Base-by-base conservation (phyloP, 2,888 invertebrate species). In the Tenthredo scrophulariae region DNA sequence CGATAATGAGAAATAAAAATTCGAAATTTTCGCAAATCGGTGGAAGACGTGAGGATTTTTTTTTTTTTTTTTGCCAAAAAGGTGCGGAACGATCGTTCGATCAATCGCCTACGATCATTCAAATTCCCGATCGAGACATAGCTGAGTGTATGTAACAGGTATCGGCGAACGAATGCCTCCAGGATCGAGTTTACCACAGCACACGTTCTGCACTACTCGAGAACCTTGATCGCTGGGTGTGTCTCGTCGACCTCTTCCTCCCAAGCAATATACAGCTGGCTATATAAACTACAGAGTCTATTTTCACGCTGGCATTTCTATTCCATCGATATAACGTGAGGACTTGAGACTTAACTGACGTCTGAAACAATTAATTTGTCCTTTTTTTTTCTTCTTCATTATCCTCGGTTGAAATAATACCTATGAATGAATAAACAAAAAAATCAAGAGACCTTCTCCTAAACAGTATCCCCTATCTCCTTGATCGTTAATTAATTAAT, bases 221-320 rank as follows among this genome's bases (percentile, higher is more conserved):
- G 40, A 80, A 80, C 80, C 80, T 80, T 80, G 80, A 80, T 80
- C 80, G 80, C 80, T 80, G 80, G 80, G 80, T 80, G 80, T 80
- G 80, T 80, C 80, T 40, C 22, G 58, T 62, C 62, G 80, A 80
- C 80, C 80, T 80, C 80, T 80, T 80, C 80, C 80, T 80, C 58
- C 37, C 13, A 4, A 13, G 40, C 62, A n/a, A 62, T n/a, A 33
- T 40, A 22, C 22, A 58, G 22, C 62, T n/a, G 80, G n/a, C 58
- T 62, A 62, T 80, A 80, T 77, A 77, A 77, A 77, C 77, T 67
- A 7, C 13, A 4, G 15, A 50, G 54, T 29, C 54, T 33, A 77
- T 77, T 77, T 54, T 29, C 29, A 29, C 50, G 33, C 50, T 33
- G 75, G 29, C 54, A 77, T 77, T 77, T 77, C 54, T 54, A 77